Percentiles rank a stretch among this genome's conserved stretches.
These are phyloP conservation scores for Stramonita haemastoma DNA, from an alignment of 2,888 invertebrate genomes.

Conservation along the genomic window DNA sequence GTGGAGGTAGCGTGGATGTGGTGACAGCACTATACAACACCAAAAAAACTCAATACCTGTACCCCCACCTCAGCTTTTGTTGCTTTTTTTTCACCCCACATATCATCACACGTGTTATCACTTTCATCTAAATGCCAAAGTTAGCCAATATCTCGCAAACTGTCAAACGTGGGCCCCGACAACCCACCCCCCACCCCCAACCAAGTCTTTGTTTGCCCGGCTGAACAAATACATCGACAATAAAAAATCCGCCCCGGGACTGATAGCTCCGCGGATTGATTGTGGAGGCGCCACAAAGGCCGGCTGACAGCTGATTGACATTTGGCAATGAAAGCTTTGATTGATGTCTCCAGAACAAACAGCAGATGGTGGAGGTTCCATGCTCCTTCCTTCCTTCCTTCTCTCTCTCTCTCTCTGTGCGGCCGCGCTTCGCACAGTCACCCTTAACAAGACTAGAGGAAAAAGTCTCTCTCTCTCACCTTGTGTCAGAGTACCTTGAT, in stretches of 20 bases:
- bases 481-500: background rate
- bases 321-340: constrained; percentile 72
- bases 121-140: constrained; percentile 57
- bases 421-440: background rate
- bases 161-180: constrained; percentile 63
- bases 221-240: constrained; percentile 75
- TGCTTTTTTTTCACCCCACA: constrained; percentile 33
- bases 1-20: background rate
- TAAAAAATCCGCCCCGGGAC: constrained; percentile 69
- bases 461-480: background rate
- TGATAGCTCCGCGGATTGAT: constrained; percentile 74
- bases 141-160: constrained; percentile 61
- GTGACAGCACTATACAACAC: background rate
- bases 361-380: constrained; percentile 65
- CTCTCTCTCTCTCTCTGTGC: background rate
- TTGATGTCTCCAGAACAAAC: constrained; percentile 72
- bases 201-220: constrained; percentile 73
- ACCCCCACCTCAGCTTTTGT: background rate
- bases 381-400: background rate
- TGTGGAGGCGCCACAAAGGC: constrained; percentile 72
- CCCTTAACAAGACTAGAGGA: background rate
- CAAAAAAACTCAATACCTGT: background rate
- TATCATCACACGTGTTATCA: constrained; percentile 56
- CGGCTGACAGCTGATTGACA: constrained; percentile 75
- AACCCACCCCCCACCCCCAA: constrained; percentile 54